Base-by-base conservation (phyloP, 2,797 vertebrate genomes). In the Poeciliopsis infans region DNA sequence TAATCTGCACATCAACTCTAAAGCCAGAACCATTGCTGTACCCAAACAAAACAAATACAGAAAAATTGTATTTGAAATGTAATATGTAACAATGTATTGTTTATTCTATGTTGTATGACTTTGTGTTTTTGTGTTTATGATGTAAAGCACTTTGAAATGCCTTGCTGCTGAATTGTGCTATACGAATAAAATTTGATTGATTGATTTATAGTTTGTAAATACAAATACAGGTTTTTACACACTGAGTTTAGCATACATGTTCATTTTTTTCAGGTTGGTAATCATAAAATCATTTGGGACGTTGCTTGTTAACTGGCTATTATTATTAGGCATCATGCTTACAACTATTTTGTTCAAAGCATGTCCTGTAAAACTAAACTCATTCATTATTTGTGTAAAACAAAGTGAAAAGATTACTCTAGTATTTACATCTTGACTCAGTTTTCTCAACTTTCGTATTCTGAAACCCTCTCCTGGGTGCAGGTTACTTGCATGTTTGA, bases 401-500 rank as follows among this genome's bases (percentile, higher is more conserved):
- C 64, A 39, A 39, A 68, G 31, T 64, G 31, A 36, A 64, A 64
- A 64, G 7, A 20, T 2, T n/a, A 2, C 8, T 20, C 2, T 11
- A n/a, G 3, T 28, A 28, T 70, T 59, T 64, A 61, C 28, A 7
- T 57, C 70, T 49, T 68, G 46, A 84, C 72, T 33, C 28, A 11
- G 11, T 83, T 79, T 74, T 33, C 73, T 20, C 0, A 3, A 53
- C 75, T 74, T 64, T 74, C n/a, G 2, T 61, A 74, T 66, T 66
- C 12, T n/a, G 31, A 77, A 31, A 46, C 55, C 33, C 53, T 51
- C 61, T 77, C 25, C 7, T 20, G 18, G n/a, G 31, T 43, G 12
- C 28, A 78, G 75, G 85, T 83, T 79, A 78, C 75, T 47, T n/a
- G 36, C 1, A 6, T 43, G 18, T 79, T 86, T 77, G 20, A 79